These are phyloP conservation scores for Diplodus sargus DNA, from an alignment of 2,797 vertebrate species.

Conservation along the genomic window DNA sequence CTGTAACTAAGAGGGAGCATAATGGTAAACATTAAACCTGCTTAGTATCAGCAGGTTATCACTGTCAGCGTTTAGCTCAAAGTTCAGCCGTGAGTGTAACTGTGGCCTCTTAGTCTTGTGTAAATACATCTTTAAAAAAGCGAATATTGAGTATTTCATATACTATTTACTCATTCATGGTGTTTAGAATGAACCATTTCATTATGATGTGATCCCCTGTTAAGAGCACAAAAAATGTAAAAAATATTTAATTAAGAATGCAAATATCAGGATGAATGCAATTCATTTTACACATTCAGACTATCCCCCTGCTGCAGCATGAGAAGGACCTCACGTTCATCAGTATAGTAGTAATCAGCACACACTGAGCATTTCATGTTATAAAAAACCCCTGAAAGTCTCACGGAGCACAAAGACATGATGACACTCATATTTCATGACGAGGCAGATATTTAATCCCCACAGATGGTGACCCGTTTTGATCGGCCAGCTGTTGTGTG, in stretches of 20 bases:
- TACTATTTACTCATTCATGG: background rate
- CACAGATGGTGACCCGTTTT: background rate
- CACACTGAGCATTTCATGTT: background rate
- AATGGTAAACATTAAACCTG: slow-evolving; percentile 5
- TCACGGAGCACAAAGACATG: background rate
- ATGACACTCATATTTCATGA: background rate
- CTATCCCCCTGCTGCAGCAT: background rate
- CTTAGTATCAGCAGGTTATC: background rate
- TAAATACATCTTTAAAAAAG: background rate
- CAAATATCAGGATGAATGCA: too few relatives aligned
- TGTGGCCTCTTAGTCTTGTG: background rate
- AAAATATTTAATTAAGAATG: background rate
- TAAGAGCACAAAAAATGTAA: too few relatives aligned
- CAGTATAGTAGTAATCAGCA: background rate
- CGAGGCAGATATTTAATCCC: background rate
- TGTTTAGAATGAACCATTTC: background rate
- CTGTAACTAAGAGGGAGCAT: background rate
- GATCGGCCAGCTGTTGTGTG: background rate
- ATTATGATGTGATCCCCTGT: background rate
- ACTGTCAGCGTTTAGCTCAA: background rate
- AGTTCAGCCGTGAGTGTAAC: background rate
- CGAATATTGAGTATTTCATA: background rate
- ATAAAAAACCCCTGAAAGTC: background rate
- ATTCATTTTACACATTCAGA: background rate
- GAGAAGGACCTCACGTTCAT: background rate